A percentile compares a stretch with the other conserved stretches of the same genome.
Conservation (phyloP, 2,797 vertebrate genomes). For the Acanthurus tractus region DNA sequence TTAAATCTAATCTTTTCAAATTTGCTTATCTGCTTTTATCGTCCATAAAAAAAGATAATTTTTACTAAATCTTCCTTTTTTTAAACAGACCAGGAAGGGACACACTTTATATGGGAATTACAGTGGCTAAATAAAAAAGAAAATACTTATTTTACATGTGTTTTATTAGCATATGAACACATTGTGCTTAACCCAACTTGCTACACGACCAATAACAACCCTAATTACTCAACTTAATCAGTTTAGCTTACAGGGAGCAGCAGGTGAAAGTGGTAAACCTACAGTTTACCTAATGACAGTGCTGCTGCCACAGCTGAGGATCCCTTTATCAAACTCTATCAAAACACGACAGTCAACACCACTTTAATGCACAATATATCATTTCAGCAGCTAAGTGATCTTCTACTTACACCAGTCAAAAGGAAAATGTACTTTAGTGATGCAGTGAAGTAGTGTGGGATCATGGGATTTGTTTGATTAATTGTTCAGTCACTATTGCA, state of each 20-base stretch:
- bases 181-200: not conserved
- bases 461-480: no score
- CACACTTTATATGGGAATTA: not conserved
- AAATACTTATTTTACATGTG: not conserved
- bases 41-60: not conserved
- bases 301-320: no score
- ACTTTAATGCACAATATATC: no score
- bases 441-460: no score
- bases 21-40: not conserved
- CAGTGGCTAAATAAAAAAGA: not conserved
- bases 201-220: not conserved
- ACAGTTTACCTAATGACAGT: no score
- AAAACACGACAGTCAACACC: no score
- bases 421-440: no score
- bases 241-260: not conserved
- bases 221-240: not conserved
- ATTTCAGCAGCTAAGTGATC: no score
- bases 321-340: not conserved
- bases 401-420: no score
- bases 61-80: not conserved
- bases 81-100: not conserved
- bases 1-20: constrained; percentile 1
- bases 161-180: constrained; percentile 3
- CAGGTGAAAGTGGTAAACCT: no score
- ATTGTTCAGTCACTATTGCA: no score